Conservation (phyloP, 2,113 vertebrate genomes). For the Mormoops blainvillei region DNA sequence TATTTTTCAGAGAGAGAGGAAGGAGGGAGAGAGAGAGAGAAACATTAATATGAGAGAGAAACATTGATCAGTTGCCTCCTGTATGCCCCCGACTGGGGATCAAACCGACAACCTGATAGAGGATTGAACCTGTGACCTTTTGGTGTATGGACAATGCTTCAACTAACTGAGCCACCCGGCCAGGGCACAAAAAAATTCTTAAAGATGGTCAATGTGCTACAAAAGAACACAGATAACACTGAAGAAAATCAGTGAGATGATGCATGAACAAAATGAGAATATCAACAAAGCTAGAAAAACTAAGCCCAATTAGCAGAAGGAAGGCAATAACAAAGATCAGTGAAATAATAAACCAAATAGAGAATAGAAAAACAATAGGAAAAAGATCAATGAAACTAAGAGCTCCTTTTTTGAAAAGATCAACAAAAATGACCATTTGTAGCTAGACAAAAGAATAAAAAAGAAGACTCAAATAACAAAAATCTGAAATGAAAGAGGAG, state of each 20-base stretch:
- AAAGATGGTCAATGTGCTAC: not conserved
- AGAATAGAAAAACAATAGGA: not conserved
- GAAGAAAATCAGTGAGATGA: slow-evolving; percentile 1
- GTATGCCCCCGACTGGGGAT: no score
- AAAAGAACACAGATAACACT: not conserved
- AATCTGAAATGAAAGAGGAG: not conserved
- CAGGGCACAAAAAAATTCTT: not conserved
- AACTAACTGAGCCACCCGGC: no score
- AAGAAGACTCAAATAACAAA: not conserved
- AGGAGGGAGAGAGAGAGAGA: no score
- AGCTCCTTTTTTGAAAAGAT: not conserved
- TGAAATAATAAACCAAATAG: not conserved
- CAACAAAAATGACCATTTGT: not conserved
- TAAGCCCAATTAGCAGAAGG: not conserved
- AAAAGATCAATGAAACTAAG: not conserved
- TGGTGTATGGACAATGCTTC: no score
- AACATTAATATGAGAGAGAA: no score
- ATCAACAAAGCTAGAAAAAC: not conserved
- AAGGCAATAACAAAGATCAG: not conserved
- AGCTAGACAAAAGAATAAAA: not conserved
- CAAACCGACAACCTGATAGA: no score
- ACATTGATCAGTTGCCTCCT: no score
- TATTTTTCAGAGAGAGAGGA: no score
- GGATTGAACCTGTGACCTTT: no score
- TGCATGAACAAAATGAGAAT: not conserved